Evolutionary conservation across 1,140 invertebrate genomes (phyloP).

Genomic region (Gonioctena quinquepunctata): DNA sequence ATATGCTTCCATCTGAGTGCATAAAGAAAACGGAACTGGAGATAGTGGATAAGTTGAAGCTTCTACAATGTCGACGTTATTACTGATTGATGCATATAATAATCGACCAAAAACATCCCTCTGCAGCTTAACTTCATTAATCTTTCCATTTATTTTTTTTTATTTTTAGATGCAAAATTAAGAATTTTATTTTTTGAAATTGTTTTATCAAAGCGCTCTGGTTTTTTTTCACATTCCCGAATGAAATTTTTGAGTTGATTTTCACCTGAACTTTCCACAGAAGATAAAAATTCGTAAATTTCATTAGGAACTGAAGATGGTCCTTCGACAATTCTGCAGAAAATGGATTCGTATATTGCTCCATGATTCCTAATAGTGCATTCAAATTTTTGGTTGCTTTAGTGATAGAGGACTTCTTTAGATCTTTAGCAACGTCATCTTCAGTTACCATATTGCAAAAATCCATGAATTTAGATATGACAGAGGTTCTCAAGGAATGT

Average conservation of each 20-base stretch:
- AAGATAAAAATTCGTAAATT: conserved; percentile 22
- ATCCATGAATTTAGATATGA: conserved; percentile 11
- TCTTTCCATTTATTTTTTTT: conserved; percentile 10
- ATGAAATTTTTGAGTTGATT: conserved; percentile 14
- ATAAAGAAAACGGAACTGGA: conserved; percentile 5
- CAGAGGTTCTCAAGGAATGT: conserved; percentile 1
- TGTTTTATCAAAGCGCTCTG: conserved; percentile 19
- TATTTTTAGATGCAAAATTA: conserved; percentile 16
- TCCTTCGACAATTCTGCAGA: conserved; percentile 5
- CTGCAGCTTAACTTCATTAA: conserved; percentile 15
- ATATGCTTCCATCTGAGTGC: conserved; percentile 10
- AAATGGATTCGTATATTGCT: conserved; percentile 18
- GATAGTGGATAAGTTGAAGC: conserved; percentile 11
- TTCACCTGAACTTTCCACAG: conserved; percentile 12
- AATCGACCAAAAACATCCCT: conserved; percentile 17
- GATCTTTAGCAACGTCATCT: conserved; percentile 10
- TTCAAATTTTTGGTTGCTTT: background rate
- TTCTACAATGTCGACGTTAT: conserved; percentile 17
- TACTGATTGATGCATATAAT: conserved; percentile 19
- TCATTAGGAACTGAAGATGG: conserved; percentile 14
- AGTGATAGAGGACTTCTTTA: background rate
- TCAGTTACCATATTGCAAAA: background rate
- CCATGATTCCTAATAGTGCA: background rate
- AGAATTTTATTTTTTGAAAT: conserved; percentile 19
- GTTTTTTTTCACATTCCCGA: background rate